A percentile compares a stretch with the other conserved stretches of the same genome.
phyloP scores from a whole-genome alignment of 2,797 vertebrate species.

The Chelon auratus region DNA sequence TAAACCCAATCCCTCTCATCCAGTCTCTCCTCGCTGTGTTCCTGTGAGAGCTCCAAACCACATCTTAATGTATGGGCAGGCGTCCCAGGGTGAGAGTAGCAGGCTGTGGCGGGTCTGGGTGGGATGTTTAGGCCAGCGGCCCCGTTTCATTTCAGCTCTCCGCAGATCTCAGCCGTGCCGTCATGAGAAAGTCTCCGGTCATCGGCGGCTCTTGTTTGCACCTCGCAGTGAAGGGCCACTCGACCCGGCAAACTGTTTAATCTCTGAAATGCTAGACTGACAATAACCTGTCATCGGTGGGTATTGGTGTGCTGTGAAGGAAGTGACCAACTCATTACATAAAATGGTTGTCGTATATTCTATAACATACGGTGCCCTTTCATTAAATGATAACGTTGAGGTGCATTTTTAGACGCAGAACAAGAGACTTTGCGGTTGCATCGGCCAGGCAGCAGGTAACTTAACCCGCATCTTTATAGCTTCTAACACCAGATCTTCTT shows the following conservation, averaged over 20 bases:
- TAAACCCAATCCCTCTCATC: slow-evolving; percentile 82
- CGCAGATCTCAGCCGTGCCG: slow-evolving; percentile 44
- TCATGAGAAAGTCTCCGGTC: slow-evolving; percentile 39
- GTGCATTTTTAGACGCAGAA: not conserved
- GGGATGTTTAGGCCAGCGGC: slow-evolving; percentile 63
- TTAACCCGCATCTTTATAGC: slow-evolving; percentile 8
- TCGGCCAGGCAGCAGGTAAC: not conserved
- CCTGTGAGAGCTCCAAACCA: slow-evolving; percentile 79
- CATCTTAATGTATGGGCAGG: slow-evolving; percentile 82
- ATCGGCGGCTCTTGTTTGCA: slow-evolving; percentile 65
- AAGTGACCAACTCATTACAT: slow-evolving; percentile 52
- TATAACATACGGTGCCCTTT: not conserved
- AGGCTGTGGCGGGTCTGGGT: slow-evolving; percentile 68
- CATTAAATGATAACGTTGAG: not conserved
- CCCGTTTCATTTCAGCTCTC: slow-evolving; percentile 58
- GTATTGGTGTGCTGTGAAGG: slow-evolving; percentile 39
- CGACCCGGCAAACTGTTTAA: slow-evolving; percentile 55
- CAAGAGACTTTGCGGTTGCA: not conserved
- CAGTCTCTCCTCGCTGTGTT: slow-evolving; percentile 75
- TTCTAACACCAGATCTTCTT: not conserved
- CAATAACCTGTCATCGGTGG: slow-evolving; percentile 58
- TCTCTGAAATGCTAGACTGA: slow-evolving; percentile 49
- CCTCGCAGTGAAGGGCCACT: slow-evolving; percentile 63
- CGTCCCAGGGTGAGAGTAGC: slow-evolving; percentile 76
- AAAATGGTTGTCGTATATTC: slow-evolving; percentile 9